Percentiles rank a stretch among this genome's conserved stretches.
phyloP scores from a whole-genome alignment of 2,888 invertebrate species.

The Amphipyra berbera region DNA sequence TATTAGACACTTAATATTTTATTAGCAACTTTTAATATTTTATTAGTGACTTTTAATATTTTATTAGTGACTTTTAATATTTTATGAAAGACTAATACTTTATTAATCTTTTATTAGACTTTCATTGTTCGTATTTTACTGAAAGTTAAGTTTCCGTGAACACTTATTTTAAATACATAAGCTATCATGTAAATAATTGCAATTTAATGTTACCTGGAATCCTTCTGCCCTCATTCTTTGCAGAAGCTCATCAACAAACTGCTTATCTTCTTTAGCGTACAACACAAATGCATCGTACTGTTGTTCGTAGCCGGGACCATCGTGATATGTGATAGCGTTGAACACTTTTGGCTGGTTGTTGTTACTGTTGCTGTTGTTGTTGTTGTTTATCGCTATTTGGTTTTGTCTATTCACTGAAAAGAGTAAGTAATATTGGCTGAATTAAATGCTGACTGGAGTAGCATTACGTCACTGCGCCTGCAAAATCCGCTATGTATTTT shows the following conservation, averaged over 20 bases:
- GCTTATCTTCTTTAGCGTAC: constrained; percentile 93
- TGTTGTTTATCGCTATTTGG: constrained; percentile 49
- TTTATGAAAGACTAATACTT: too few species aligned
- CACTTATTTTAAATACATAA: too few species aligned
- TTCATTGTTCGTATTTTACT: too few species aligned
- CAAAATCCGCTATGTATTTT: too few species aligned
- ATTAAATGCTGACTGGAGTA: neutral
- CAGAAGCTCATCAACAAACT: constrained; percentile 92
- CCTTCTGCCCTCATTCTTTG: constrained; percentile 91
- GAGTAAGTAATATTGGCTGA: neutral
- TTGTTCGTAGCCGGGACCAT: constrained; percentile 88
- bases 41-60: too few species aligned
- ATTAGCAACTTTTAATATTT: too few species aligned
- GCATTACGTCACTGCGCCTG: too few species aligned
- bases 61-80: too few species aligned
- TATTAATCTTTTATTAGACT: too few species aligned
- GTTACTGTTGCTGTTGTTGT: constrained; percentile 33
- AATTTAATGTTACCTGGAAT: constrained; percentile 87
- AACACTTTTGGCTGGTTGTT: constrained; percentile 9
- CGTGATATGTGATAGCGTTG: constrained; percentile 84
- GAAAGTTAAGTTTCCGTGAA: too few species aligned
- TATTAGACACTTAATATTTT: too few species aligned
- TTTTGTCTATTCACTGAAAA: constrained; percentile 46
- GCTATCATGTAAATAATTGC: neutral
- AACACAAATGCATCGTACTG: constrained; percentile 94